Evolutionary conservation across 1,140 invertebrate genomes (phyloP).

Genomic region (Procambarus virginalis): DNA sequence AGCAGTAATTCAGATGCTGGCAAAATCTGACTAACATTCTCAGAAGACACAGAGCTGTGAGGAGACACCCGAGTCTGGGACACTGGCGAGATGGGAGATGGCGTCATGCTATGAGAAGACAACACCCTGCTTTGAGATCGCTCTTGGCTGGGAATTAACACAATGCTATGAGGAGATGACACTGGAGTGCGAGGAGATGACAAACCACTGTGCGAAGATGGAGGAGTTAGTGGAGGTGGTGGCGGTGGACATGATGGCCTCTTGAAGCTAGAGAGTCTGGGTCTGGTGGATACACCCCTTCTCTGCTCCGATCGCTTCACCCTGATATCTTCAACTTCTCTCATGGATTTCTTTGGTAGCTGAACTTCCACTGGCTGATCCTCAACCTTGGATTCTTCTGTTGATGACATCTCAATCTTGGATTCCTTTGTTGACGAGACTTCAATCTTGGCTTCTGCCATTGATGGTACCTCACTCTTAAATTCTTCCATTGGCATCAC

Average conservation of each 20-base stretch:
- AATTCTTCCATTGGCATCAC: too few relatives aligned
- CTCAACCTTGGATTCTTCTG: too few relatives aligned
- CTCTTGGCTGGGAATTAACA: neutral
- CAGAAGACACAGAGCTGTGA: neutral
- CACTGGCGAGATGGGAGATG: neutral
- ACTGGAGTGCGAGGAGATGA: neutral
- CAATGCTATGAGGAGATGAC: neutral
- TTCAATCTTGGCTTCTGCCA: too few relatives aligned
- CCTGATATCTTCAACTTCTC: too few relatives aligned
- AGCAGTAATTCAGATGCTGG: neutral
- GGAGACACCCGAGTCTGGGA: neutral
- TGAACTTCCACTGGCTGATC: too few relatives aligned
- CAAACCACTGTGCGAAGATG: neutral
- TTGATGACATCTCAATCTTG: too few relatives aligned
- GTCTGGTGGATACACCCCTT: neutral
- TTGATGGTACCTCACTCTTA: too few relatives aligned
- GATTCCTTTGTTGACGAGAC: too few relatives aligned
- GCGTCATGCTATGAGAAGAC: neutral
- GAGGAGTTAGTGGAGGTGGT: neutral
- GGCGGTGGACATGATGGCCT: constrained; percentile 12
- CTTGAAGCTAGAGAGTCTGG: neutral
- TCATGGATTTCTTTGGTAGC: too few relatives aligned
- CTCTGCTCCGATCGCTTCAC: too few relatives aligned
- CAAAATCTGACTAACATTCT: neutral
- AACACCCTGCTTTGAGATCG: neutral